Percentiles rank a stretch among this genome's conserved stretches.
These are phyloP conservation scores for Drosophila pachea DNA, from an alignment of 1,140 invertebrate genomes.

Conservation along the genomic window DNA sequence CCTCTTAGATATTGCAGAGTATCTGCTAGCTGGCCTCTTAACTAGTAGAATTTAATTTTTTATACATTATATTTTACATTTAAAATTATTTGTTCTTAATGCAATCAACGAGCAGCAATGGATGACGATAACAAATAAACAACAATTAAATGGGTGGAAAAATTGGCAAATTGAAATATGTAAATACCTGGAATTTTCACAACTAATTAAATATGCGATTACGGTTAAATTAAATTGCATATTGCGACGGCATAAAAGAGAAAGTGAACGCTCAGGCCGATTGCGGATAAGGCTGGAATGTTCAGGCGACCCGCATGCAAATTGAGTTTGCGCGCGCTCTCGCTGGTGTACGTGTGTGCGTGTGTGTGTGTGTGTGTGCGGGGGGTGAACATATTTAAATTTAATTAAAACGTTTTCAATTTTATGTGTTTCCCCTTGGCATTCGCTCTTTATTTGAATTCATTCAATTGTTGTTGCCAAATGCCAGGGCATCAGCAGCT, in stretches of 20 bases:
- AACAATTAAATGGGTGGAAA: constrained; percentile 10
- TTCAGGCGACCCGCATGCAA: constrained; percentile 8
- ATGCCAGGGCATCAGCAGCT: constrained; percentile 11
- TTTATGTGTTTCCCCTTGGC: constrained; percentile 31
- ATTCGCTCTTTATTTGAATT: constrained; percentile 28
- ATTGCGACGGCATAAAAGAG: constrained; percentile 23
- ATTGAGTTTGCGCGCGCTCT: too few relatives aligned
- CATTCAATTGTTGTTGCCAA: constrained; percentile 28
- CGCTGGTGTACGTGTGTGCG: constrained; percentile 15
- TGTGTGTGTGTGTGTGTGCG: constrained; percentile 1
- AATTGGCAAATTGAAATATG: constrained; percentile 26
- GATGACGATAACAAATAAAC: constrained; percentile 4
- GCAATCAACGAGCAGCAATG: neutral
- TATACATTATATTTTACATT: too few relatives aligned
- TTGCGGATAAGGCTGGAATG: neutral
- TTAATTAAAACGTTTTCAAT: constrained; percentile 64
- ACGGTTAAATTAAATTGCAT: constrained; percentile 62
- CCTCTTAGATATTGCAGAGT: neutral
- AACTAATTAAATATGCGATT: constrained; percentile 65
- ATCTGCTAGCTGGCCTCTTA: neutral
- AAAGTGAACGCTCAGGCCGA: constrained; percentile 12
- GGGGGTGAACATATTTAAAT: constrained; percentile 51
- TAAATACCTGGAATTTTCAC: constrained; percentile 15
- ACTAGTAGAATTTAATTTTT: too few relatives aligned
- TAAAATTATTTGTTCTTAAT: constrained; percentile 1